Evolutionary conservation across 35 echinoderm and acorn worm species (phyloP).

Genomic region (Ptychodera flava): DNA sequence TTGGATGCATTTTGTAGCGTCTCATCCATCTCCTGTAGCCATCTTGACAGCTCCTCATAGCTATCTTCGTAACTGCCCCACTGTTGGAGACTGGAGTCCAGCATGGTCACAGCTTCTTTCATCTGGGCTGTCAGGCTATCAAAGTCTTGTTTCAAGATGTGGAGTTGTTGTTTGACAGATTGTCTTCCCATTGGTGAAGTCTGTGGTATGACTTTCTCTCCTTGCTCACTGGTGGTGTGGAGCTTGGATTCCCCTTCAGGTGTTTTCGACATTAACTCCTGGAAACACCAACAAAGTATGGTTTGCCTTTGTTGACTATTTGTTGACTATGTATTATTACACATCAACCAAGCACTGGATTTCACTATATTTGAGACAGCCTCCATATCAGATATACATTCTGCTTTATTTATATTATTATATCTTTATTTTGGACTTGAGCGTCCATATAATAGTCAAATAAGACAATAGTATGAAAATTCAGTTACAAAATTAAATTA

Average conservation of each 20-base stretch:
- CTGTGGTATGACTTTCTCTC: conserved; percentile 38
- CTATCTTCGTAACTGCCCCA: conserved; percentile 35
- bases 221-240: conserved; percentile 27
- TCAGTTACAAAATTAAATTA: no score
- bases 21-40: conserved; percentile 32
- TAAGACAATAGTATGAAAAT: no score
- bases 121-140: conserved; percentile 28
- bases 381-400: no score
- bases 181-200: conserved; percentile 39
- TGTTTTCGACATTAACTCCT: conserved; percentile 36
- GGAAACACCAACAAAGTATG: no score
- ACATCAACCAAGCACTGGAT: no score
- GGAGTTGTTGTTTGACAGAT: conserved; percentile 38
- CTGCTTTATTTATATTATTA: no score
- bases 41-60: conserved; percentile 17
- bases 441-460: no score
- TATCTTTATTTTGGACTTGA: no score
- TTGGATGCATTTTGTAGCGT: not conserved
- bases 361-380: no score
- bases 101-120: conserved; percentile 9
- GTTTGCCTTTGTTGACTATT: no score
- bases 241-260: conserved; percentile 53
- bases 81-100: conserved; percentile 12
- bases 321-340: no score
- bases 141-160: conserved; percentile 26